Base-by-base conservation (phyloP, 1,140 invertebrate species). In the Hyles vespertilio region DNA sequence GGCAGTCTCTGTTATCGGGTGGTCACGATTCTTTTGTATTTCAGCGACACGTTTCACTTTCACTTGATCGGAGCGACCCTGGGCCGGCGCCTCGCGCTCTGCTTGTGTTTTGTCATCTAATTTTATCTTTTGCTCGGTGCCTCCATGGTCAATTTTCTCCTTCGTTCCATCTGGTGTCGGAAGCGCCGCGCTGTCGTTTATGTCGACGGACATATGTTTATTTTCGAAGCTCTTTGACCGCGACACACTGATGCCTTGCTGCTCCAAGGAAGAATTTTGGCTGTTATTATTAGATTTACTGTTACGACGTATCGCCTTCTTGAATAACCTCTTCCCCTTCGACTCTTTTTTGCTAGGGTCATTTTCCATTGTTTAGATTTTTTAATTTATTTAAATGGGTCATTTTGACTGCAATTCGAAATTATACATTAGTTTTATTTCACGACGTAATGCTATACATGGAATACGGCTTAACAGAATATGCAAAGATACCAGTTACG, bases 311-410 rank as follows among this genome's bases (percentile, higher is more conserved):
- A 78, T 65, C 50, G 77, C 81, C 71, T 82, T 84, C 67, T 86
- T 87, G 49, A 81, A 70, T 69, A 82, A 72, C 64, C 81, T 77
- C 69, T 87, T 89, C 55, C 78, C 84, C 66, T 86, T 88, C 36
- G 84, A 87, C 60, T 86, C 83, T 67, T 84, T 87, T 77, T 87
- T 87, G 54, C 71, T 81, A 66, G 81, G 82, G 72, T 89, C 87
- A 89, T 89, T 85, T 81, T 89, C 86, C 85, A 87, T 89, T 79
- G 84, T 89, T 74, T 47, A 62, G 45, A 56, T 69, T 75, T 71
- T 74, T 70, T 56, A 69, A 63, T 61, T 48, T 51, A 59, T 70
- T 70, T 61, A 69, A 56, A 59, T 74, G 65, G 55, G 61, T 72
- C 81, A 87, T 87, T 79, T 81, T 77, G 71, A 71, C 65, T 74